Conservation (phyloP, 92 coral and sea anemone genomes). For the Epizoanthus scotinus region DNA sequence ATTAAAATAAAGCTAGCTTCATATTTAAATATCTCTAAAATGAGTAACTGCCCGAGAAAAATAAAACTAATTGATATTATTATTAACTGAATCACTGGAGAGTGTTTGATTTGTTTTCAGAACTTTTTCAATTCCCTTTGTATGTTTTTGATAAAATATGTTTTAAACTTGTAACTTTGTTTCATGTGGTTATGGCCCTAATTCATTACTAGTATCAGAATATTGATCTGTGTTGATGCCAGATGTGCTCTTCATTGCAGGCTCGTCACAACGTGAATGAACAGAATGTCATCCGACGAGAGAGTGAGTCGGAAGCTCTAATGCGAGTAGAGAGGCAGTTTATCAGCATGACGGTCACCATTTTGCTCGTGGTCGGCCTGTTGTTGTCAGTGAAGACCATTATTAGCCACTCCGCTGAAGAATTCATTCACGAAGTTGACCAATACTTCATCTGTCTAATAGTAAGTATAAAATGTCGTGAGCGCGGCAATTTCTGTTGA, state of each 20-base stretch:
- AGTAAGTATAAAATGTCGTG: conserved; percentile 51
- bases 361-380: conserved; percentile 75
- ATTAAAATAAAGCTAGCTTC: no score
- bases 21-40: no score
- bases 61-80: no score
- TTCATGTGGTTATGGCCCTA: no score
- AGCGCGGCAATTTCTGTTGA: background rate
- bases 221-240: background rate
- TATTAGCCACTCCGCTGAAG: conserved; percentile 55
- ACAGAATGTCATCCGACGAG: conserved; percentile 73
- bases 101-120: background rate
- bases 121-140: no score
- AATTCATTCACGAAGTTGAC: conserved; percentile 57
- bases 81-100: no score
- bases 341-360: conserved; percentile 74
- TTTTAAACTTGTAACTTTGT: no score
- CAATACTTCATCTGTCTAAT: conserved; percentile 77
- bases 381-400: conserved; percentile 62
- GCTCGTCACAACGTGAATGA: conserved; percentile 70
- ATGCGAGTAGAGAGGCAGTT: conserved; percentile 92
- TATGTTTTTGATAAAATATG: no score
- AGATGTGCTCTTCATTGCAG: conserved; percentile 40
- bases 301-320: conserved; percentile 74
- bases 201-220: background rate
- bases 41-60: no score